Base-by-base conservation (phyloP, 2,113 vertebrate genomes). In the Pampusana beccarii region DNA sequence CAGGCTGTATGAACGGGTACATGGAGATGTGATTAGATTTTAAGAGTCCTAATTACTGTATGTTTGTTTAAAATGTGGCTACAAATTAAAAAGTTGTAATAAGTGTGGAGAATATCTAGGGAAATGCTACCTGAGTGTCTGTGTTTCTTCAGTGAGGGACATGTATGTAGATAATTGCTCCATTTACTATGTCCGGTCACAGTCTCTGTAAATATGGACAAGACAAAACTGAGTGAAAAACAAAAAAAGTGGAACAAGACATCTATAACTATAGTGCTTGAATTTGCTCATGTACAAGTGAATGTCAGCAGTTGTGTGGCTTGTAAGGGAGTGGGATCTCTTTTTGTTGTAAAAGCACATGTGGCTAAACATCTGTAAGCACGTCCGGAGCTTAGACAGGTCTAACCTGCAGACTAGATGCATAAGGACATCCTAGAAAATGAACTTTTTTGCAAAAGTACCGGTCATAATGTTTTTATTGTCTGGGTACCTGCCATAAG, bases 161-260 rank as follows among this genome's bases (percentile, higher is more conserved):
- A 34, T 12, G 26, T 36, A 20, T 54, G 70, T n/a, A 90, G 64
- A 18, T 50, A 53, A 31, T 66, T 75, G 42, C 31, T 79, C 15
- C 48, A 13, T 95, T 90, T 91, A 65, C 61, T 34, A 13, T 46
- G 61, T 90, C 80, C 0, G 0, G 26, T 86, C 66, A 44, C 15
- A 60, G 70, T 87, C 36, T 83, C 25, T 2, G 1, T 86, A 75
- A 91, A 86, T 70, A 80, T 5, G 18, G 80, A 72, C n/a, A 69
- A 82, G 94, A 81, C n/a, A 95, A 78, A 96, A 83, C 44, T 38
- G 44, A 93, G 64, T 71, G 83, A 48, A 80, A 94, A 85, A 79
- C 11, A 46, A 84, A 81, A 58, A 91, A 92, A 91, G 40, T 70
- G 91, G 77, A 87, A 92, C 65, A 90, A 94, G 67, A 31, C 44